Conservation (phyloP, 2,888 invertebrate species). For the Stegana nigrithorax region DNA sequence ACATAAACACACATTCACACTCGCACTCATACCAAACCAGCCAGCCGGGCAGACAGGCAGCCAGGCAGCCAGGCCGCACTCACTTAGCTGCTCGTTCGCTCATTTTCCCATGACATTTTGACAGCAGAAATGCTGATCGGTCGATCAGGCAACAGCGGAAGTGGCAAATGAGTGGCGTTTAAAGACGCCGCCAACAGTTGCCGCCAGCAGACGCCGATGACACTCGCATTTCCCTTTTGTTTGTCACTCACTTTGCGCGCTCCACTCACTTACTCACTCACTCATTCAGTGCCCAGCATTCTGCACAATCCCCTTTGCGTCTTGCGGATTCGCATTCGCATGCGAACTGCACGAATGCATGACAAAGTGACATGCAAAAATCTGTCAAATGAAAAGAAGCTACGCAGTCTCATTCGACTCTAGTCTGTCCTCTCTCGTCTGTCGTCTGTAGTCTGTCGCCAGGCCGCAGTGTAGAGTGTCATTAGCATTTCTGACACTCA, state of each 20-base stretch:
- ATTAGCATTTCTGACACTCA: slow-evolving; percentile 56
- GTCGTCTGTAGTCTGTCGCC: slow-evolving; percentile 20
- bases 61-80: slow-evolving; percentile 31
- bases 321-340: slow-evolving; percentile 22
- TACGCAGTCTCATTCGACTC: background rate
- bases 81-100: slow-evolving; percentile 29
- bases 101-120: slow-evolving; percentile 56
- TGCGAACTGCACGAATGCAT: slow-evolving; percentile 31
- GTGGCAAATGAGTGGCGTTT: slow-evolving; percentile 64
- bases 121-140: slow-evolving; percentile 21
- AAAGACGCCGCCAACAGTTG: slow-evolving; percentile 48
- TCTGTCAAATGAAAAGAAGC: slow-evolving; percentile 63
- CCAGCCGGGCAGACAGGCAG: slow-evolving; percentile 31
- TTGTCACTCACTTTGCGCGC: no score
- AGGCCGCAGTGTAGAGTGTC: slow-evolving; percentile 26
- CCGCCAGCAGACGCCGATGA: background rate
- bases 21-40: no score
- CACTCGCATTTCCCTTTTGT: background rate
- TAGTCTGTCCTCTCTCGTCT: no score
- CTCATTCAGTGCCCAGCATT: slow-evolving; percentile 1
- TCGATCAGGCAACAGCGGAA: slow-evolving; percentile 47
- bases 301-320: background rate
- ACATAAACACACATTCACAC: no score
- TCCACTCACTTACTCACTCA: no score
- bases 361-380: slow-evolving; percentile 57